These are phyloP conservation scores for Tetramorium alpestre DNA, from an alignment of 1,140 invertebrate genomes.

Conservation along the genomic window DNA sequence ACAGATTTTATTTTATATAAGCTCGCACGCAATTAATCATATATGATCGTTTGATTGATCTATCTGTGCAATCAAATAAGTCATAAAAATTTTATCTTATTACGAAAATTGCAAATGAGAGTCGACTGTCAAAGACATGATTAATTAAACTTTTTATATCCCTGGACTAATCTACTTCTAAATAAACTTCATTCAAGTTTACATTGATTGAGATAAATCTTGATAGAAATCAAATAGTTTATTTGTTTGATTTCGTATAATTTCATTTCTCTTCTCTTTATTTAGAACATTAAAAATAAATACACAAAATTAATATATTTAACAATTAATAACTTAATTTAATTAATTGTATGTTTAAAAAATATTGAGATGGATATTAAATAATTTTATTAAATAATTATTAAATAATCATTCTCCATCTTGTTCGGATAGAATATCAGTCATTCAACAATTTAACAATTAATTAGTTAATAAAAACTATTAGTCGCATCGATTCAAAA, in stretches of 20 bases:
- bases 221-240: neutral
- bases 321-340: neutral
- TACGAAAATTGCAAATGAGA: neutral
- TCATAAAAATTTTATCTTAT: neutral
- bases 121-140: neutral
- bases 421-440: too few relatives aligned
- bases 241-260: neutral
- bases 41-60: neutral
- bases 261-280: neutral
- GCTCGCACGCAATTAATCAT: neutral
- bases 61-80: neutral
- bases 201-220: neutral
- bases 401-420: too few relatives aligned
- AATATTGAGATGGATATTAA: neutral
- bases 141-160: neutral
- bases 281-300: neutral
- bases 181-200: conserved; percentile 4
- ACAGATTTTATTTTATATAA: neutral
- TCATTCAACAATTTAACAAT: too few relatives aligned
- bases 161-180: neutral
- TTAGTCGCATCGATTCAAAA: neutral
- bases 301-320: neutral
- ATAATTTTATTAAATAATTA: too few relatives aligned
- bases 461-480: neutral
- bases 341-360: neutral